phyloP scores from a whole-genome alignment of 2,888 invertebrate genomes.

The Drosophila anceps region DNA sequence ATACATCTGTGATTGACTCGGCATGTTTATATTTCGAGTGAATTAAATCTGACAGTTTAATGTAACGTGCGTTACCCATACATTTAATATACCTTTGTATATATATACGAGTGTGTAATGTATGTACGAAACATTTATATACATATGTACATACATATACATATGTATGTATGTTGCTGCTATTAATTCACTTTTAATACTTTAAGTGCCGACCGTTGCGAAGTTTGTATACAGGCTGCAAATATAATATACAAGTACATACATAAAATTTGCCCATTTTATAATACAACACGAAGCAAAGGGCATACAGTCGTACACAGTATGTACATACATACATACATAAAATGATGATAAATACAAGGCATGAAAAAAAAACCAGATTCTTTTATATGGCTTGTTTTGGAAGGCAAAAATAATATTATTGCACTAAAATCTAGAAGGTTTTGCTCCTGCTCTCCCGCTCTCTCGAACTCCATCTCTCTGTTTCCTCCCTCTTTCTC shows the following conservation, averaged over 20 bases:
- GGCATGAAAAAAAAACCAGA: not conserved
- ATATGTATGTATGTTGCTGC: not conserved
- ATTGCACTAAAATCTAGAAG: conserved; percentile 20
- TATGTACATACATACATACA: not conserved
- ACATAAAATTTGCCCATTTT: conserved; percentile 22
- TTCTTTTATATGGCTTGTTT: conserved; percentile 61
- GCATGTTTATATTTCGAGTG: not conserved
- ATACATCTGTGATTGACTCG: too few relatives aligned
- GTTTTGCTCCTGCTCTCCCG: conserved; percentile 12
- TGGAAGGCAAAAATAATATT: conserved; percentile 43
- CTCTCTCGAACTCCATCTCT: not conserved
- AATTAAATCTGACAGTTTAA: not conserved
- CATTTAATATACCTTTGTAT: not conserved
- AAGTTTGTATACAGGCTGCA: conserved; percentile 23
- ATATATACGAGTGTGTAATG: not conserved
- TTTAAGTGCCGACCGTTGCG: not conserved
- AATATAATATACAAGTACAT: not conserved
- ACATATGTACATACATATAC: too few relatives aligned
- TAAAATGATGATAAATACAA: not conserved
- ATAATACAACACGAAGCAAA: conserved; percentile 30
- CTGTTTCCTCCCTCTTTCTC: conserved; percentile 5
- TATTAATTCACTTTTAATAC: conserved; percentile 1
- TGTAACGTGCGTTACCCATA: not conserved
- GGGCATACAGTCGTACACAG: not conserved
- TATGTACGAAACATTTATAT: too few relatives aligned